Base-by-base conservation (phyloP, 2,888 invertebrate genomes). In the Polyploca ridens region DNA sequence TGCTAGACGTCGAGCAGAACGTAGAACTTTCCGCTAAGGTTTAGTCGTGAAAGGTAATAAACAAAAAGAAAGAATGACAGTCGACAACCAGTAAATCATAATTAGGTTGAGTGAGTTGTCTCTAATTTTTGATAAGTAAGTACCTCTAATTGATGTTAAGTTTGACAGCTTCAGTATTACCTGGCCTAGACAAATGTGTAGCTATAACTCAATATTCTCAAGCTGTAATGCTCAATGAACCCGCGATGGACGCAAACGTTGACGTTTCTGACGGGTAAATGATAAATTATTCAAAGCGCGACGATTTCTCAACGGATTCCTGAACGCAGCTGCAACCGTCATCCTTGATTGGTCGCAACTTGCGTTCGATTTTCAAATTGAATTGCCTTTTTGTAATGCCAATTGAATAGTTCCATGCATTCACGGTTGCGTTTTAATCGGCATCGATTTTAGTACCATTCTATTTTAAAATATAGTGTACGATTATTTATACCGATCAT, bases 261-360 rank as follows among this genome's bases (percentile, higher is more conserved):
- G 74, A 78, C 80, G 72, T 72, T 72, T 54, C 54, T 73, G 79
- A 77, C 73, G 72, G 62, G 60, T 74, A 70, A 66, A 66, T 72
- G 73, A 90, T 93, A 90, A 90, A 90, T 91, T 83, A 93, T 92
- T 91, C 91, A 91, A 88, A 74, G 73, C 79, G 79, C 87, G 79
- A 79, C 87, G 91, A 92, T 93, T 93, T 93, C 93, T 91, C 91
- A 88, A 88, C 87, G 87, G 83, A 93, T 93, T 92, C 91, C 90
- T 92, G 90, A 91, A 89, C 91, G 91, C 90, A 87, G 89, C 85
- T 83, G 88, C 87, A 86, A 82, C 80, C 88, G 91, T 91, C 90
- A 90, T 84, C 86, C 87, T 88, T 85, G 88, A 89, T 83, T 88
- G 87, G 84, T 70, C 79, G 84, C 73, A 71, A 74, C 73, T 73